Base-by-base conservation (phyloP, 1,140 invertebrate genomes). In the Protaetia brevitarsis region DNA sequence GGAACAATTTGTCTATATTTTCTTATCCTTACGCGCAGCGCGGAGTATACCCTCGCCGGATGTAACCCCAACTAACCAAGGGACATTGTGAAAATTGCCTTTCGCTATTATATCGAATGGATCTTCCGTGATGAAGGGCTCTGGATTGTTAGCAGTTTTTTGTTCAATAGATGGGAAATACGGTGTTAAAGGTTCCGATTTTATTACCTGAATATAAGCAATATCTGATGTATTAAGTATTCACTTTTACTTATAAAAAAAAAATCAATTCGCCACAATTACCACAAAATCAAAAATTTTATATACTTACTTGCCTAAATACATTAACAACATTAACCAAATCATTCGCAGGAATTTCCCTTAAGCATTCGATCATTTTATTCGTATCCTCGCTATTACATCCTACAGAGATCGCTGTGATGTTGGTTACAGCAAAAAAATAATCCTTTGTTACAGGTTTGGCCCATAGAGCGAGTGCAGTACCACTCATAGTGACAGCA, bases 151-250 rank as follows among this genome's bases (percentile, higher is more conserved):
- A 16, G 51, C 60, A 77, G 66, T 83, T 74, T 3, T 83, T 81
- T 36, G 70, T 73, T 90, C 88, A 11, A 88, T 76, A 0, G 88
- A 86, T 0, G 87, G 85, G 61, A 86, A 87, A 68, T 88, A 89
- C 0, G 86, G 83, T 64, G 87, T 87, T 82, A 87, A 84, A 0
- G 87, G 88, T 71, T 87, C 86, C 19, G 66, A 72, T 70, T 59
- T 70, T 69, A 69, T 72, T 65, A 59, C 70, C 68, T 62, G 13
- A n/a, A 58, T 34, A 7, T 34, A 34, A 7, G 7, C n/a, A 34
- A 7, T 34, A 7, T 7, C n/a, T 34, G 7, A 6, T 34, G 31
- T 34, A n/a, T 34, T 34, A 7, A 7, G 7, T 34, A 34, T 34
- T 34, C n/a, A 34, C n/a, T 34, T 34, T 34, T 34, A 34, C n/a